Evolutionary conservation across 2,888 invertebrate genomes (phyloP).

Genomic region (Drosophila macrospina): DNA sequence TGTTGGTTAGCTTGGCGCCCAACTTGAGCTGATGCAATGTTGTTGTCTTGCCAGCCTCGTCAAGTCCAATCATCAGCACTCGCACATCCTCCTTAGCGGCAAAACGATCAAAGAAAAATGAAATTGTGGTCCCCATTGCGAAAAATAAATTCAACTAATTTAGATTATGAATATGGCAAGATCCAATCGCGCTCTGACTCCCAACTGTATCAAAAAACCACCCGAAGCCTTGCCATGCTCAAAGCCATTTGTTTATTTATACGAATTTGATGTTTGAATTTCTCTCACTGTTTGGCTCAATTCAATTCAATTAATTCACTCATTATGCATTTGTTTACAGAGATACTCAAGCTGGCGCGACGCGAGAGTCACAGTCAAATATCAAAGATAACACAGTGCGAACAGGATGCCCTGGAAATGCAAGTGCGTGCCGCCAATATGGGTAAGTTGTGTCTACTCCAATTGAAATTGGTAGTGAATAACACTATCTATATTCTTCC

Average conservation of each 20-base stretch:
- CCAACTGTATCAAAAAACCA: not conserved
- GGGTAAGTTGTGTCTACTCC: conserved; percentile 84
- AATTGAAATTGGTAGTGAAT: not conserved
- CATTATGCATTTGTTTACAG: conserved; percentile 86
- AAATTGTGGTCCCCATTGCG: conserved; percentile 50
- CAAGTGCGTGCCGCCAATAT: conserved; percentile 98
- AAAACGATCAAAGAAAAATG: conserved; percentile 67
- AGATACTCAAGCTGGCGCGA: conserved; percentile 94
- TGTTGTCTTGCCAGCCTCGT: conserved; percentile 83
- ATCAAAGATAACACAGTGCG: conserved; percentile 95
- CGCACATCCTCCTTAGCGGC: conserved; percentile 69
- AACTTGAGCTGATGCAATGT: conserved; percentile 79
- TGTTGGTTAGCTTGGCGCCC: conserved; percentile 70
- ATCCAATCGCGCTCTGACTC: conserved; percentile 2
- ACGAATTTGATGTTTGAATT: conserved; percentile 2
- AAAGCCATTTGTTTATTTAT: conserved; percentile 34
- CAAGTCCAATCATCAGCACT: conserved; percentile 80
- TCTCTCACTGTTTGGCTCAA: not conserved
- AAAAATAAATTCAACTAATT: not conserved
- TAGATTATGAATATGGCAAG: not conserved
- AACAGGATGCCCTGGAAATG: conserved; percentile 98
- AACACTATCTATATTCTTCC: conserved; percentile 71
- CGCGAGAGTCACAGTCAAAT: conserved; percentile 96
- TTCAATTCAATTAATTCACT: not conserved
- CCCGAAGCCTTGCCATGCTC: not conserved